Percentiles rank a stretch among this genome's conserved stretches.
Evolutionary conservation across 1,140 invertebrate species (phyloP).

Genomic region (Riptortus pedestris): DNA sequence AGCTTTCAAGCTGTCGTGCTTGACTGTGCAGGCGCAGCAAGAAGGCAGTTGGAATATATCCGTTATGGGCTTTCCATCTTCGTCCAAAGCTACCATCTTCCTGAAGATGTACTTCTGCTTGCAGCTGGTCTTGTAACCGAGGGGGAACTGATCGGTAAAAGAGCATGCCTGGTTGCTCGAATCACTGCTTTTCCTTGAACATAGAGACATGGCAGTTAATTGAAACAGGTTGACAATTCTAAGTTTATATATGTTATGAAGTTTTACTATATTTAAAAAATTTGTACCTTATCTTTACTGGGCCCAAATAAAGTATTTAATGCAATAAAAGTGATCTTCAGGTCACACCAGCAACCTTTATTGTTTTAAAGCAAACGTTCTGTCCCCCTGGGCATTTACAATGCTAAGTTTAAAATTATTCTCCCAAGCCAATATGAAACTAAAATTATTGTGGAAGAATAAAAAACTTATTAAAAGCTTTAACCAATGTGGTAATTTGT

Average conservation of each 20-base stretch:
- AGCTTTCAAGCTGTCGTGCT: constrained; percentile 19
- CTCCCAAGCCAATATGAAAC: no score
- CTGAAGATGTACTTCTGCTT: constrained; percentile 52
- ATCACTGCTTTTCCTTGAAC: constrained; percentile 7
- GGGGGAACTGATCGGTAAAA: constrained; percentile 38
- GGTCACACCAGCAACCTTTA: no score
- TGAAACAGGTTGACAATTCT: neutral
- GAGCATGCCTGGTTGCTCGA: constrained; percentile 30
- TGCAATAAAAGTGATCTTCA: no score
- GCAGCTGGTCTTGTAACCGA: constrained; percentile 44
- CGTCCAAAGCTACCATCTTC: constrained; percentile 41
- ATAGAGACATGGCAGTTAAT: neutral
- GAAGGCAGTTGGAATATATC: constrained; percentile 48
- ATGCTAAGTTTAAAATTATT: no score
- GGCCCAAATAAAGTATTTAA: no score
- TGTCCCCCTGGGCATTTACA: no score
- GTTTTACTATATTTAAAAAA: no score
- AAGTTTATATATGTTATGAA: neutral
- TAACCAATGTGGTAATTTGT: no score
- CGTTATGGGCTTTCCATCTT: constrained; percentile 38
- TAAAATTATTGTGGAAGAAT: no score
- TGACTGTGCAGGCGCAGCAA: constrained; percentile 50
- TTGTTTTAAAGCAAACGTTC: no score
- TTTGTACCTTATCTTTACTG: no score
- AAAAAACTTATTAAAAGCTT: no score